These are phyloP conservation scores for Holotrichia oblita DNA, from an alignment of 1,140 invertebrate genomes.

Conservation along the genomic window DNA sequence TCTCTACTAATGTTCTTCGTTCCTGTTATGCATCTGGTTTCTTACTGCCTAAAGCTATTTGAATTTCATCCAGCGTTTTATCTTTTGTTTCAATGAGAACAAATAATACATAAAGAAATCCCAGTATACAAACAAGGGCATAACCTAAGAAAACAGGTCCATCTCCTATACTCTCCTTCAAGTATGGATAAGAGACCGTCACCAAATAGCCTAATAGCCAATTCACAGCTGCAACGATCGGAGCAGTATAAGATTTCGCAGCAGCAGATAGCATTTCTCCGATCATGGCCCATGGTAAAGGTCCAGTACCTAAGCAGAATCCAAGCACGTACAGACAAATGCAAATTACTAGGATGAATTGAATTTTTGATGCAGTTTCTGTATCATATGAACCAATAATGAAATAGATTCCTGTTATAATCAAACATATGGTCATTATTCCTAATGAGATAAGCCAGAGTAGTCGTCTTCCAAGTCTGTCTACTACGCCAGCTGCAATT, in stretches of 20 bases:
- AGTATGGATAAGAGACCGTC: conserved; percentile 70
- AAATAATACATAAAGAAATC: conserved; percentile 71
- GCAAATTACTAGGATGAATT: conserved; percentile 41
- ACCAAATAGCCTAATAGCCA: conserved; percentile 77
- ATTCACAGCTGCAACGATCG: conserved; percentile 72
- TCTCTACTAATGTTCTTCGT: neutral
- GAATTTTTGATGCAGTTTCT: conserved; percentile 62
- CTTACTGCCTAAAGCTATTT: neutral
- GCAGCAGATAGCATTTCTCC: conserved; percentile 71
- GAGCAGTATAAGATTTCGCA: conserved; percentile 71
- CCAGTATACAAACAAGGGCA: conserved; percentile 68
- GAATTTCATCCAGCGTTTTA: conserved; percentile 75
- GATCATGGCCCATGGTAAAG: conserved; percentile 75
- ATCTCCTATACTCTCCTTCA: conserved; percentile 66
- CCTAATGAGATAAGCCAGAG: conserved; percentile 72
- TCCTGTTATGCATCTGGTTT: neutral
- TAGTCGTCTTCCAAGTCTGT: conserved; percentile 71
- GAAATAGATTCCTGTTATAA: conserved; percentile 74
- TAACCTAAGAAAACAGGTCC: conserved; percentile 72
- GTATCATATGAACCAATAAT: conserved; percentile 63
- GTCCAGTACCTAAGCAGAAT: conserved; percentile 64
- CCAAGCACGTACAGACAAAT: conserved; percentile 44
- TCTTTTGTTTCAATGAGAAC: conserved; percentile 80
- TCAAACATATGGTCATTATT: conserved; percentile 70
- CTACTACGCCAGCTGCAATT: conserved; percentile 70